Evolutionary conservation across 1,140 invertebrate genomes (phyloP).

Genomic region (Pantala flavescens): DNA sequence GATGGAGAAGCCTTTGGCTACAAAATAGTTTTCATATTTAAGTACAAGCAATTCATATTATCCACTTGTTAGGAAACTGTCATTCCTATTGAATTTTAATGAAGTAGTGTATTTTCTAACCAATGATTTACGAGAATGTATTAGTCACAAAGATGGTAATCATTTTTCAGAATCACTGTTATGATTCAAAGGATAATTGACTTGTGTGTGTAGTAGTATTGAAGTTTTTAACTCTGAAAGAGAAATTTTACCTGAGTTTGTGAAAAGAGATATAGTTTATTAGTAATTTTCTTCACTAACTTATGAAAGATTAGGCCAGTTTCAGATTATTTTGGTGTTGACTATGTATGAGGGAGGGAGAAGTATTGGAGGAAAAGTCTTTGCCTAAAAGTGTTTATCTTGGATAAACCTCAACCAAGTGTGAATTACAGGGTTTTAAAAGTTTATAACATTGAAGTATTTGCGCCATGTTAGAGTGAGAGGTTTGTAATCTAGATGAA

Average conservation of each 20-base stretch:
- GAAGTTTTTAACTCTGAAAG: not conserved
- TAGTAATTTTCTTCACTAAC: not conserved
- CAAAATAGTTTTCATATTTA: not conserved
- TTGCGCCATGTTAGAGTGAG: not conserved
- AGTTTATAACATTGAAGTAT: not conserved
- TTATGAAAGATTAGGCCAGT: not conserved
- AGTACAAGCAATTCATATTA: not conserved
- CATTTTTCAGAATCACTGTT: not conserved
- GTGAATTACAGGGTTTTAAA: constrained; percentile 2
- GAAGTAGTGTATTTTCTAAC: not conserved
- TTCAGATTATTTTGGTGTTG: not conserved
- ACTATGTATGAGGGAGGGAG: not conserved
- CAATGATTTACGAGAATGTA: not conserved
- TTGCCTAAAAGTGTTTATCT: not conserved
- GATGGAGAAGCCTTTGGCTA: not conserved
- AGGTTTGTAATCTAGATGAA: too few relatives aligned
- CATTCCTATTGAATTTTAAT: not conserved
- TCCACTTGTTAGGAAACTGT: not conserved
- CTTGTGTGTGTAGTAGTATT: not conserved
- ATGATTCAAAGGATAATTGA: not conserved
- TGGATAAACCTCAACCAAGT: not conserved
- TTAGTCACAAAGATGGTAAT: not conserved
- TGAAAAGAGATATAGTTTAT: not conserved
- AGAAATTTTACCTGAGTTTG: not conserved
- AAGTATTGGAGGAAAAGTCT: not conserved